Evolutionary conservation across 2,113 vertebrate species (phyloP).

Genomic region (Trogon surrucura): DNA sequence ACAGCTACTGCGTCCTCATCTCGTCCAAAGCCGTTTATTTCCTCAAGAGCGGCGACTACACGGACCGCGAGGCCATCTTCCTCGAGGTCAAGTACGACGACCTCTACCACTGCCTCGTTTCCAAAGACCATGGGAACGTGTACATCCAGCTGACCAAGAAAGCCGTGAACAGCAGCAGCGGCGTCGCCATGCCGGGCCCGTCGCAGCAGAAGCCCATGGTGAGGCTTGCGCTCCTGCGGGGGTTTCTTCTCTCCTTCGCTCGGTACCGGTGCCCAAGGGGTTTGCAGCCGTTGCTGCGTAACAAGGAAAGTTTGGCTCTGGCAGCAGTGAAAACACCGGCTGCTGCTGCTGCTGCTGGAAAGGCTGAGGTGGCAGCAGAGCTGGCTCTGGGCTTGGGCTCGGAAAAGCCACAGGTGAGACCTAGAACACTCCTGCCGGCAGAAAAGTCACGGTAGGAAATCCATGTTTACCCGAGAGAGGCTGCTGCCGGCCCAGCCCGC

Average conservation of each 20-base stretch:
- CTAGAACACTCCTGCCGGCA: background rate
- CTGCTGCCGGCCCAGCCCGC: background rate
- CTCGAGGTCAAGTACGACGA: conserved; percentile 96
- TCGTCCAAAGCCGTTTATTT: conserved; percentile 97
- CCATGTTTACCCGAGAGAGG: background rate
- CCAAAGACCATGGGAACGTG: conserved; percentile 92
- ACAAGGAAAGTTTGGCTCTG: background rate
- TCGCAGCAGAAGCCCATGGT: conserved; percentile 98
- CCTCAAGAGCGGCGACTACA: conserved; percentile 85
- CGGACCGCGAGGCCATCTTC: conserved; percentile 93
- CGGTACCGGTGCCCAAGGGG: too few species aligned
- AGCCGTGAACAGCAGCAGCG: conserved; percentile 88
- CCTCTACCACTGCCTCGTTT: conserved; percentile 97
- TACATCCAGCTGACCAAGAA: conserved; percentile 98
- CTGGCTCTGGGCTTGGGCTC: background rate
- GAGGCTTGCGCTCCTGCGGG: conserved; percentile 16
- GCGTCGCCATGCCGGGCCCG: conserved; percentile 91
- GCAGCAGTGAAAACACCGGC: background rate
- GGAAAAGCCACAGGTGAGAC: background rate
- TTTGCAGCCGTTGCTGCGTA: background rate
- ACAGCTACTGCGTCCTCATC: conserved; percentile 94
- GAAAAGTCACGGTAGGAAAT: background rate
- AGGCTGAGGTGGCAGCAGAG: background rate
- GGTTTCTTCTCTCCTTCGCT: background rate
- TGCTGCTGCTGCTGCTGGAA: background rate